A percentile compares a stretch with the other conserved stretches of the same genome.
Evolutionary conservation across 2,113 vertebrate genomes (phyloP).

Genomic region (Oncorhynchus nerka): DNA sequence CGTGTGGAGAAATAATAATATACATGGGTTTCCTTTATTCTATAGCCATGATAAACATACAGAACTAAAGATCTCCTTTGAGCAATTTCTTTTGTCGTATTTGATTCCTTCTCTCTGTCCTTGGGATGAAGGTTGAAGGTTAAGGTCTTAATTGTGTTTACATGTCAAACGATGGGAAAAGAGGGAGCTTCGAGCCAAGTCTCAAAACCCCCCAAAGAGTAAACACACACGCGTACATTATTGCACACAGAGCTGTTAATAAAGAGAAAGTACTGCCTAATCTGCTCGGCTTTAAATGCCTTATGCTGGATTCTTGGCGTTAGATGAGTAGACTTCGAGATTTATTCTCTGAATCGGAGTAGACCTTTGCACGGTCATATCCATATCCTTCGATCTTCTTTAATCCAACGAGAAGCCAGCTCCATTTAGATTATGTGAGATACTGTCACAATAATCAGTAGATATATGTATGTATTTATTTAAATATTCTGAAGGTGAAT

Average conservation of each 20-base stretch:
- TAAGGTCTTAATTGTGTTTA: background rate
- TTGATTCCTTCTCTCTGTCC: background rate
- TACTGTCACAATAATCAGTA: slow-evolving; percentile 3
- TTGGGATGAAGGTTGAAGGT: background rate
- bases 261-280: background rate
- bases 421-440: slow-evolving; percentile 50
- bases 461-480: too few species aligned
- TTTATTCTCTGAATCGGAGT: slow-evolving; percentile 25
- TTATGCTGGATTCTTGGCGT: slow-evolving; percentile 1
- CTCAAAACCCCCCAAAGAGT: background rate
- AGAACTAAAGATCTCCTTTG: background rate
- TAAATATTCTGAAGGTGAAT: too few species aligned
- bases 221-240: background rate
- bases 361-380: background rate
- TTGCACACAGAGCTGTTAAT: background rate
- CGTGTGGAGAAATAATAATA: background rate
- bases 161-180: background rate
- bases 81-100: background rate
- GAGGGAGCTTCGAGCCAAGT: background rate
- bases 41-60: slow-evolving; percentile 9
- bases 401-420: slow-evolving; percentile 68
- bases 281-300: background rate
- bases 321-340: slow-evolving; percentile 1
- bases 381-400: slow-evolving; percentile 55
- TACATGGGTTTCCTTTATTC: background rate